These are phyloP conservation scores for Adelosebastes latens DNA, from an alignment of 2,797 vertebrate species.

Conservation along the genomic window DNA sequence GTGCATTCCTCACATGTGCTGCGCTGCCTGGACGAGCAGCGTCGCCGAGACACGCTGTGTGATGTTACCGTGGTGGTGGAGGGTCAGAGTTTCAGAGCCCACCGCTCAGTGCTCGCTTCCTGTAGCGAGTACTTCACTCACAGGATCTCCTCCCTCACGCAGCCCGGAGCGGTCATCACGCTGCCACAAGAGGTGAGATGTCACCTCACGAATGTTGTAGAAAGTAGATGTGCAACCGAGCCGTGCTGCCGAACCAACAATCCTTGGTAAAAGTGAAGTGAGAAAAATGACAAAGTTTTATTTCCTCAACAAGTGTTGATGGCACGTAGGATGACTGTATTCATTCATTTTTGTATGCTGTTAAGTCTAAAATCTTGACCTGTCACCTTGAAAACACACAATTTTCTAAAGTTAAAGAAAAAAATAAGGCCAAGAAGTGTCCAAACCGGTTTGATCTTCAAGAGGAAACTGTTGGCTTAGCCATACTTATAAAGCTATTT, in stretches of 20 bases:
- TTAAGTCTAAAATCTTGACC: neutral
- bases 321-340: neutral
- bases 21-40: constrained; percentile 90
- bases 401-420: neutral
- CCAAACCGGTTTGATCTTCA: neutral
- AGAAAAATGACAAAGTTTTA: neutral
- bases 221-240: neutral
- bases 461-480: neutral
- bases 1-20: constrained; percentile 90
- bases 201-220: neutral
- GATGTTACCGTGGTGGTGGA: constrained; percentile 92
- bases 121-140: constrained; percentile 92
- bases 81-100: constrained; percentile 90
- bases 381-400: neutral
- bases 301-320: constrained; percentile 2
- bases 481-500: neutral
- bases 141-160: constrained; percentile 81
- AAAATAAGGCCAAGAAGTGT: neutral
- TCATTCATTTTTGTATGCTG: neutral
- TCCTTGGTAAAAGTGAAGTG: constrained; percentile 26
- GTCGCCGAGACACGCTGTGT: constrained; percentile 89
- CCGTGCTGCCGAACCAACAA: neutral
- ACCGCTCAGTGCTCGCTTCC: constrained; percentile 91
- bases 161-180: constrained; percentile 80
- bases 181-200: constrained; percentile 91